Base-by-base conservation (phyloP, 92 coral and sea anemone genomes). In the Plumapathes pennacea region DNA sequence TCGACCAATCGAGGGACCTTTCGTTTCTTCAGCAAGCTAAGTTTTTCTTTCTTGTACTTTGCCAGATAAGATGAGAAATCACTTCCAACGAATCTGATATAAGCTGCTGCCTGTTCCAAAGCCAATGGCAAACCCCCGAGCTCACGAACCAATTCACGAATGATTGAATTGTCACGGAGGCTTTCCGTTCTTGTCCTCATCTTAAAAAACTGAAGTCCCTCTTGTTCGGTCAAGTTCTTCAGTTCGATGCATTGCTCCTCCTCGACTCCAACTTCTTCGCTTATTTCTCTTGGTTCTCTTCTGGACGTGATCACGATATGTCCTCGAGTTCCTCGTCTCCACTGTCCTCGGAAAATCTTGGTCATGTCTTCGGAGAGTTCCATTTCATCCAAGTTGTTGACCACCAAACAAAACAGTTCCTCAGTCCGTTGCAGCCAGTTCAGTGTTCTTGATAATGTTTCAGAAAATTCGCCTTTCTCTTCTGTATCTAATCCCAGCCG, bases 81-180 rank as follows among this genome's bases (percentile, higher is more conserved):
- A 43, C 67, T 42, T 2, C 17, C 33, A 23, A 49, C 73, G 11
- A 32, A 27, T 32, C 65, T 53, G 34, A 89, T 74, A 34, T 76
- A 80, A 4, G 97, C 97, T 20, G 76, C 85, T 18, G 96, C 90
- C 74, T 88, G 96, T 42, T 88, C 96, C 23, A 88, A 64, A 2
- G 97, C 97, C 43, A 89, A 41, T 2, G 97, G 94, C 17, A 89
- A 82, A 21, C 78, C 76, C 15, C 97, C 94, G 15, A 89, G 80
- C 70, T 85, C 85, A 28, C 38, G 40, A 1, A 71, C 84, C 57
- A 89, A 50, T 18, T 80, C 51, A 33, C 42, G 21, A 0, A 54
- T 27, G 5, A 57, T 60, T 2, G 38, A 0, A 10, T 72, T 67
- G 0, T 81, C 75, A 12, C 15, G 19, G 20, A 32, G 72, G 6